Base-by-base conservation (phyloP, 2,888 invertebrate genomes). In the Alviniconcha strummeri region DNA sequence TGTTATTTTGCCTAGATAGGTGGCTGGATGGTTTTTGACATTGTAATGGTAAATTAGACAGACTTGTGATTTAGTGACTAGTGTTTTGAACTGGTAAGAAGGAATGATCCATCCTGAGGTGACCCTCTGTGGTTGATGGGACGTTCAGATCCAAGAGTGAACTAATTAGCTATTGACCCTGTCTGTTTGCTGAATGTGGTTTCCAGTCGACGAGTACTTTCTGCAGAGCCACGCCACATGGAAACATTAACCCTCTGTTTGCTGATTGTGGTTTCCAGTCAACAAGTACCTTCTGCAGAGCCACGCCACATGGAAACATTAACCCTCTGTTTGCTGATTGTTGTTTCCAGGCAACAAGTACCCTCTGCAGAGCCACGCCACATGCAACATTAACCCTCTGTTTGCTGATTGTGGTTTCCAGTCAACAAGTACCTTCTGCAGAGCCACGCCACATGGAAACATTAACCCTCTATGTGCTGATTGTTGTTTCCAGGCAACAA, bases 391-490 rank as follows among this genome's bases (percentile, higher is more conserved):
- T 36, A 36, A 36, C 36, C 36, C 36, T 36, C 36, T 36, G 36
- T 36, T 36, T 36, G 36, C 36, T 36, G 36, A 36, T 36, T 36
- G 36, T 36, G 36, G 36, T 36, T 36, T 36, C 36, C 36, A 36
- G 92, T 92, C 79, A 91, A 92, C 87, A 88, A 89, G 82, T 81
- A 89, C 75, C 87, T 92, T 60, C 86, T 92, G 74, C 72, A 85
- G 17, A 88, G 88, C 86, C 74, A 85, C 81, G 54, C 69, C 9
- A 55, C 87, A 67, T 90, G 90, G 89, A 84, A 84, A 83, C 13
- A 86, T 36, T 36, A 36, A 36, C 36, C 36, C 36, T 36, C 36
- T 36, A 36, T 36, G 0, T 36, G 36, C 36, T 36, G 36, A 36
- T 36, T 36, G 36, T 36, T 0, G 36, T 74, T 88, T 83, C 57